phyloP scores from a whole-genome alignment of 2,113 vertebrate species.

The Miniopterus natalensis region DNA sequence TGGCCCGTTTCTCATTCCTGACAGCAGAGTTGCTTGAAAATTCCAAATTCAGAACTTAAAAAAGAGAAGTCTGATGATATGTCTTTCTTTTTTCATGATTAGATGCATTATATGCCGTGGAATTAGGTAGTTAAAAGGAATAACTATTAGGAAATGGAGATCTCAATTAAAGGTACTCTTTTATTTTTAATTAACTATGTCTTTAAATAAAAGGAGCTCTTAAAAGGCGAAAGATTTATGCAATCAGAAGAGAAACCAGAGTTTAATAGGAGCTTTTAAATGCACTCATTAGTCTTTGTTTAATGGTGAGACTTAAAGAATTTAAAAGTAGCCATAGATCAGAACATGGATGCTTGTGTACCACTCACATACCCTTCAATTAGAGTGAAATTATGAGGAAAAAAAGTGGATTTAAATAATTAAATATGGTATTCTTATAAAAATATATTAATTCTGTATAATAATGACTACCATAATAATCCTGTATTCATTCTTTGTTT shows the following conservation, averaged over 20 bases:
- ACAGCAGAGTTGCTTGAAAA: background rate
- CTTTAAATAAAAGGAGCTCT: background rate
- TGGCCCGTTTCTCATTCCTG: background rate
- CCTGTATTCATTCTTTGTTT: background rate
- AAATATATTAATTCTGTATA: background rate
- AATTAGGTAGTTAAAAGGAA: slow-evolving; percentile 33
- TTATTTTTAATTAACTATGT: slow-evolving; percentile 40
- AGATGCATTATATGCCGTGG: background rate
- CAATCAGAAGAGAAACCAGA: background rate
- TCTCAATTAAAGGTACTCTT: slow-evolving; percentile 18
- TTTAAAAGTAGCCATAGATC: background rate
- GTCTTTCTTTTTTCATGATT: background rate
- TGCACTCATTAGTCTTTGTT: slow-evolving; percentile 8
- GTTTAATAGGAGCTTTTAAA: slow-evolving; percentile 26
- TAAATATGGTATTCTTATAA: background rate
- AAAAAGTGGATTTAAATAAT: background rate
- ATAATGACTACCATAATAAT: background rate
- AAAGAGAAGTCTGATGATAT: slow-evolving; percentile 5
- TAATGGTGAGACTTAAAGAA: slow-evolving; percentile 15
- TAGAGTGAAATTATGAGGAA: background rate
- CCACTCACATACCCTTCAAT: background rate
- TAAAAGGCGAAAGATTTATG: background rate
- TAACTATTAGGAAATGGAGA: slow-evolving; percentile 9
- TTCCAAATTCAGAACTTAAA: background rate
- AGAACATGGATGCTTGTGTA: background rate